phyloP scores from a whole-genome alignment of 2,888 invertebrate genomes.

The Drosophila silvestris region DNA sequence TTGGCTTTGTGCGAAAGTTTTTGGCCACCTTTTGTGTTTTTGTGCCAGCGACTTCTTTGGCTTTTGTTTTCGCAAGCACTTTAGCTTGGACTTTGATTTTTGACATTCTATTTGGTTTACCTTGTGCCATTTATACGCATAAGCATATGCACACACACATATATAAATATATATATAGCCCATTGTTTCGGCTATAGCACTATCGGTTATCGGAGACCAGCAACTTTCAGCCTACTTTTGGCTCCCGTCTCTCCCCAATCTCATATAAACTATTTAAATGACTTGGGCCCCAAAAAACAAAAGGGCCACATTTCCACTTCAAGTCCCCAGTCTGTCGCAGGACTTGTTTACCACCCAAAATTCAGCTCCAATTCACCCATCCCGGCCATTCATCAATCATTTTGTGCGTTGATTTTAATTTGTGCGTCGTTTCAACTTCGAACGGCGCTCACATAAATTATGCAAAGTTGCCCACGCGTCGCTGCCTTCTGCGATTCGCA shows the following conservation, averaged over 20 bases:
- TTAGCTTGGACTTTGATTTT: constrained; percentile 77
- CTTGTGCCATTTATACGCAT: constrained; percentile 58
- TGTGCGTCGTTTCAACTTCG: constrained; percentile 77
- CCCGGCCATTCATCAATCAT: constrained; percentile 72
- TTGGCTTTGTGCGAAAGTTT: constrained; percentile 61
- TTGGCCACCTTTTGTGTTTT: constrained; percentile 63
- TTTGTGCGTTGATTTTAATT: constrained; percentile 80
- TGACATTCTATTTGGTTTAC: constrained; percentile 79
- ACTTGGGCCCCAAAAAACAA: constrained; percentile 45
- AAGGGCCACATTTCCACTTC: constrained; percentile 17
- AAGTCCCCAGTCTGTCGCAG: constrained; percentile 17
- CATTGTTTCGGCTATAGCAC: constrained; percentile 38
- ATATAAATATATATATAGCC: constrained; percentile 20
- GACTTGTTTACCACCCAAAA: not conserved
- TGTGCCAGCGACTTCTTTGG: constrained; percentile 68
- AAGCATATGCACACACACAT: constrained; percentile 37
- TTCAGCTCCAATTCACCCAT: not conserved
- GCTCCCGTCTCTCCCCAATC: constrained; percentile 15
- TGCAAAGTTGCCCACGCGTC: constrained; percentile 66
- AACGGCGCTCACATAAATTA: constrained; percentile 72
- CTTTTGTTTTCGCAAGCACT: constrained; percentile 74
- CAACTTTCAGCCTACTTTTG: constrained; percentile 10
- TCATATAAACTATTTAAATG: constrained; percentile 60
- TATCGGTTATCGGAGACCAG: constrained; percentile 50
- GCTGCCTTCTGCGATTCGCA: constrained; percentile 42